phyloP scores from a whole-genome alignment of 2,113 vertebrate species.

The Macroglossus sobrinus region DNA sequence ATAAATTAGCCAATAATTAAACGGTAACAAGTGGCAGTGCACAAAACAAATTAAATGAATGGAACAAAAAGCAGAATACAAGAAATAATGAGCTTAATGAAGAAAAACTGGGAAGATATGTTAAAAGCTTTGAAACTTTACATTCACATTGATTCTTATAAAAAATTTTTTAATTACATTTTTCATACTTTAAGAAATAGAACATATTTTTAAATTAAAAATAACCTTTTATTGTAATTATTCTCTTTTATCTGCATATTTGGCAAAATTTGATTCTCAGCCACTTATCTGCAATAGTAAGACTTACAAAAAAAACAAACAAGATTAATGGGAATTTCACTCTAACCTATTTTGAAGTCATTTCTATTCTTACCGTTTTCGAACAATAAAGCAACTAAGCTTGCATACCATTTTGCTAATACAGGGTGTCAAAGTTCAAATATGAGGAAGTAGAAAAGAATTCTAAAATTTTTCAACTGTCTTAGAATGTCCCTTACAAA shows the following conservation, averaged over 20 bases:
- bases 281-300: not conserved
- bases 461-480: slow-evolving; percentile 4
- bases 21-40: not conserved
- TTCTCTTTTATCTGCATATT: not conserved
- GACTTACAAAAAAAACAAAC: not conserved
- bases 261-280: not conserved
- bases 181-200: slow-evolving; percentile 27
- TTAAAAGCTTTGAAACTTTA: not conserved
- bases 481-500: not conserved
- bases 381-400: not conserved
- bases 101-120: not conserved
- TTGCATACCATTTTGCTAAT: not conserved
- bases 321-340: not conserved
- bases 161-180: not conserved
- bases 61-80: not conserved
- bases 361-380: not conserved
- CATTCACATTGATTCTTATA: not conserved
- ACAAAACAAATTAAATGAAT: slow-evolving; percentile 21
- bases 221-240: not conserved
- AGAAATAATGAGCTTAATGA: not conserved
- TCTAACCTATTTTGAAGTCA: not conserved
- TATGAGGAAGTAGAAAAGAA: not conserved
- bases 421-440: not conserved
- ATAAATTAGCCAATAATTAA: slow-evolving; percentile 29
- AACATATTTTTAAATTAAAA: not conserved